A percentile compares a stretch with the other conserved stretches of the same genome.
These are phyloP conservation scores for Trissolcus basalis DNA, from an alignment of 1,140 invertebrate genomes.

Conservation along the genomic window DNA sequence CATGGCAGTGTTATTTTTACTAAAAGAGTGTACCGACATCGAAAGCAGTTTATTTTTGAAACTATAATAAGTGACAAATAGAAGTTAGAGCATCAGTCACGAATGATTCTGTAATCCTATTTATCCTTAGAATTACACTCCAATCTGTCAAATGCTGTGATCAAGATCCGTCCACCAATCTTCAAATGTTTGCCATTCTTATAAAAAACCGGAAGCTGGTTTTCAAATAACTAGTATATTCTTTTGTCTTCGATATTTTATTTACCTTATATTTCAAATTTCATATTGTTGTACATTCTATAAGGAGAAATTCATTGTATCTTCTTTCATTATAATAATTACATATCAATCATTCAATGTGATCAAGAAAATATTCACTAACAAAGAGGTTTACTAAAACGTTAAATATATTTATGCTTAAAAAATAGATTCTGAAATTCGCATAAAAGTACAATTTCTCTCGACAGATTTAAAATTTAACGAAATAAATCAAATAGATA, in stretches of 20 bases:
- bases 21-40: constrained; percentile 26
- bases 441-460: too few species aligned
- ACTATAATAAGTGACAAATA: constrained; percentile 9
- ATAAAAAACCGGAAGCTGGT: neutral
- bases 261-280: constrained; percentile 4
- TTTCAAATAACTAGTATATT: constrained; percentile 4
- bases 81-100: neutral
- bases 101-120: too few species aligned
- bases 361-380: too few species aligned
- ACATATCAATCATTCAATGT: too few species aligned
- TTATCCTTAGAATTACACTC: neutral
- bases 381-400: too few species aligned
- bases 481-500: too few species aligned
- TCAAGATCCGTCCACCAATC: constrained; percentile 22
- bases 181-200: neutral
- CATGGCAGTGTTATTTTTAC: constrained; percentile 45
- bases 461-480: too few species aligned
- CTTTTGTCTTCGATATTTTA: constrained; percentile 4
- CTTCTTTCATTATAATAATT: too few species aligned
- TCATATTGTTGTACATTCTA: neutral
- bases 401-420: too few species aligned
- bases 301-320: neutral
- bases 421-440: too few species aligned
- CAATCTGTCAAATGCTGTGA: constrained; percentile 23
- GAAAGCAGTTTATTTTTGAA: constrained; percentile 26